Evolutionary conservation across 23 tunicate genomes (phyloP).

Genomic region (Oikopleura dioica): DNA sequence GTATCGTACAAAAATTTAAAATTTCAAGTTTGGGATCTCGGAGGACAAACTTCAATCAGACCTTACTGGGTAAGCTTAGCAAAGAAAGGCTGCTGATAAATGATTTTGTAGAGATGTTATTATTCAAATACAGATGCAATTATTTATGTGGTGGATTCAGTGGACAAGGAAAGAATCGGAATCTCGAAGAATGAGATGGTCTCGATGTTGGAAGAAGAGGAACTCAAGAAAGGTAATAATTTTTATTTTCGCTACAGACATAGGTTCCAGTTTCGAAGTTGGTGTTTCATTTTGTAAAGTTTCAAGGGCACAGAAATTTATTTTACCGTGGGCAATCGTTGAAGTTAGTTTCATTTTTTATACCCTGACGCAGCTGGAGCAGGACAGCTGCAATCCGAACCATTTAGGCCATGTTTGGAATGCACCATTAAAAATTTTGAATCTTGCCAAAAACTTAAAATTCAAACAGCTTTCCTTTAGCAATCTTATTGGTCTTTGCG

Average conservation of each 20-base stretch:
- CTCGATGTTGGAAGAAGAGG: conserved; percentile 96
- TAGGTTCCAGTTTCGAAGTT: too few species aligned
- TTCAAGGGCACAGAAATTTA: too few species aligned
- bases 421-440: neutral
- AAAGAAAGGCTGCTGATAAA: too few species aligned
- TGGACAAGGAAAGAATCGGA: conserved; percentile 75
- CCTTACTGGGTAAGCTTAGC: conserved; percentile 87
- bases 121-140: conserved; percentile 99
- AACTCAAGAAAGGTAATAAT: conserved; percentile 38
- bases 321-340: too few species aligned
- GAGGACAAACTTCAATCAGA: conserved; percentile 90
- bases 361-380: too few species aligned
- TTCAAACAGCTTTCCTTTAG: neutral
- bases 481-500: conserved; percentile 63
- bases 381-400: too few species aligned
- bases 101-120: conserved; percentile 88
- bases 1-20: conserved; percentile 75
- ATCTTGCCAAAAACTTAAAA: neutral
- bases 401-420: too few species aligned
- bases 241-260: too few species aligned
- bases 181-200: conserved; percentile 81
- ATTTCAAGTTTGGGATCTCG: conserved; percentile 99
- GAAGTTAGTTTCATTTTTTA: too few species aligned
- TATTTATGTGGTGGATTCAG: conserved; percentile 91
- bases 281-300: too few species aligned